A percentile compares a stretch with the other conserved stretches of the same genome.
These are phyloP conservation scores for Knipowitschia caucasica DNA, from an alignment of 2,797 vertebrate genomes.

Conservation along the genomic window DNA sequence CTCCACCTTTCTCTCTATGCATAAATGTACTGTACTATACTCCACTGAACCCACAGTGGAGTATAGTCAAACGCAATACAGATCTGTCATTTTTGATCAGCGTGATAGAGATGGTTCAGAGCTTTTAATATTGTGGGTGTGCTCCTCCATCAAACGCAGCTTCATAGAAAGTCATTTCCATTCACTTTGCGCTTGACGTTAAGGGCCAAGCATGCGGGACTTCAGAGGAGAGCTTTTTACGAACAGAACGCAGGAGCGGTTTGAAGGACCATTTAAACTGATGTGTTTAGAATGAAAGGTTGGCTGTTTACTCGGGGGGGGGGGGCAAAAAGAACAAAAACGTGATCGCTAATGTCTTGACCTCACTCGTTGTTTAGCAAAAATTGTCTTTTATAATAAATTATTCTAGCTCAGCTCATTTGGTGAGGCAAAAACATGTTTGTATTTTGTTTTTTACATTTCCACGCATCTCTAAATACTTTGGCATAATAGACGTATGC, in stretches of 20 bases:
- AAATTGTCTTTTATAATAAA: background rate
- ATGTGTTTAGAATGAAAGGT: too few relatives aligned
- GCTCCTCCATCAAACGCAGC: slow-evolving; percentile 34
- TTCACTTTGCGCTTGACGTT: slow-evolving; percentile 32
- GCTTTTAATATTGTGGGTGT: slow-evolving; percentile 15
- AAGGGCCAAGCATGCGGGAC: slow-evolving; percentile 13
- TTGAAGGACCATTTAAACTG: slow-evolving; percentile 19
- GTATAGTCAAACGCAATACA: slow-evolving; percentile 58
- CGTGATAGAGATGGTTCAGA: slow-evolving; percentile 49
- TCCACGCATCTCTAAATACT: background rate
- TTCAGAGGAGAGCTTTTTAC: slow-evolving; percentile 29
- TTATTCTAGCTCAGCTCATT: background rate
- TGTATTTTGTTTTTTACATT: background rate
- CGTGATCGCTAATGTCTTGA: background rate
- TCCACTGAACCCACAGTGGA: too few relatives aligned
- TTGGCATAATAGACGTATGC: background rate
- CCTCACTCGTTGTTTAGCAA: background rate
- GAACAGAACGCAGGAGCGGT: slow-evolving; percentile 19
- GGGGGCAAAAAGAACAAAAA: too few relatives aligned
- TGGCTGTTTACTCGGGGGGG: too few relatives aligned
- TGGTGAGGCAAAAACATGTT: background rate
- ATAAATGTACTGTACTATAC: too few relatives aligned
- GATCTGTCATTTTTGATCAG: slow-evolving; percentile 74
- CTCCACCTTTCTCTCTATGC: slow-evolving; percentile 54
- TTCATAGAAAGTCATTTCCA: slow-evolving; percentile 49